Percentiles rank a stretch among this genome's conserved stretches.
Conservation (phyloP, 2,797 vertebrate genomes). For the Malurus leucopterus region DNA sequence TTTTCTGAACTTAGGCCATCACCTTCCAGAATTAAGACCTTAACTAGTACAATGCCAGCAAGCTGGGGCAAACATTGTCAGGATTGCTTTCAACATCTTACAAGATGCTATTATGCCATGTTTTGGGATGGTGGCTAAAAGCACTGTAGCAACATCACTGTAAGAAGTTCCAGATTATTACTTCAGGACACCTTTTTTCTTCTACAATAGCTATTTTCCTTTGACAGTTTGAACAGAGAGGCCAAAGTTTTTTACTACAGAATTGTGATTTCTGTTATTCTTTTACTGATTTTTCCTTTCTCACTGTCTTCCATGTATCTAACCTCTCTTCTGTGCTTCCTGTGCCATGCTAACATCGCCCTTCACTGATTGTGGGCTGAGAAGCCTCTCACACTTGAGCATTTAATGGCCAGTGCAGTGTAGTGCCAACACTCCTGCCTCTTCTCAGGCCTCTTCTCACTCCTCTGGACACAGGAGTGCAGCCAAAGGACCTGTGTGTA, state of each 20-base stretch:
- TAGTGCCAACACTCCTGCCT: conserved; percentile 15
- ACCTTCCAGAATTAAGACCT: background rate
- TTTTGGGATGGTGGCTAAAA: background rate
- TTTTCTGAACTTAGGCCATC: conserved; percentile 2
- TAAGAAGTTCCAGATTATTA: background rate
- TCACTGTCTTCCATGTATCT: background rate
- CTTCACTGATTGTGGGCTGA: fast-evolving
- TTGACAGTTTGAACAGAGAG: conserved; percentile 7
- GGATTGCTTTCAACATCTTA: background rate
- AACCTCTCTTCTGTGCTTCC: background rate
- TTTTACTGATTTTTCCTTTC: background rate
- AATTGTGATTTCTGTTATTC: background rate
- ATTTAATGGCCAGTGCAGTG: background rate
- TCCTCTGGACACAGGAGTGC: background rate
- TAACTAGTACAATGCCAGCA: background rate
- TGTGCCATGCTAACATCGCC: background rate
- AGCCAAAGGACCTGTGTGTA: background rate
- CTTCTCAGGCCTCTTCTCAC: background rate
- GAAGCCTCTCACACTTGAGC: background rate
- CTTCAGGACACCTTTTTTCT: conserved; percentile 1
- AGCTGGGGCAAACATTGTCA: background rate
- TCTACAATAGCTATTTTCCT: background rate
- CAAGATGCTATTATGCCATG: background rate
- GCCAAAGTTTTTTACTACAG: conserved; percentile 41
- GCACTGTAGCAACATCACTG: background rate